Percentiles rank a stretch among this genome's conserved stretches.
Evolutionary conservation across 1,140 invertebrate species (phyloP).

Genomic region (Bombus superbus): DNA sequence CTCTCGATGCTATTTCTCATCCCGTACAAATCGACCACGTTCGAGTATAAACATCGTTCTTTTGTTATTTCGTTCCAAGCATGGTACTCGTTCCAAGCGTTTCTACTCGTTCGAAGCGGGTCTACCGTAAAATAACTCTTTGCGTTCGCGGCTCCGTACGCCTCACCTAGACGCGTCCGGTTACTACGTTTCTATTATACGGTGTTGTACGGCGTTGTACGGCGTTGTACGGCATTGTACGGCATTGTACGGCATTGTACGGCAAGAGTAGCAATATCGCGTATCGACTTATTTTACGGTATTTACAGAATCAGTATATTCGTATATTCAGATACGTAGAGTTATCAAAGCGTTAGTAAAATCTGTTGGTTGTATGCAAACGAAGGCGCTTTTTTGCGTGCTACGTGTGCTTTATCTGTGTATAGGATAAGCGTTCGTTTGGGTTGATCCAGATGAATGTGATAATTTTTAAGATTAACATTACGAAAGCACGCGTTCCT

Average conservation of each 20-base stretch:
- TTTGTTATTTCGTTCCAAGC: conserved; percentile 52
- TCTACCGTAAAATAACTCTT: conserved; percentile 15
- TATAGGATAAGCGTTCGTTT: conserved; percentile 23
- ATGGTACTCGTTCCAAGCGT: conserved; percentile 42
- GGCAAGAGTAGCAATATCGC: too few relatives aligned
- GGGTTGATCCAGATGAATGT: conserved; percentile 11
- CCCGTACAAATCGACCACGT: conserved; percentile 7
- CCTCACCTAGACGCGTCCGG: too few relatives aligned
- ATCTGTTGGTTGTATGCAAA: conserved; percentile 6
- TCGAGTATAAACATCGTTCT: not conserved
- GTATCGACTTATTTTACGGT: not conserved
- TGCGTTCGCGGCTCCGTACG: not conserved
- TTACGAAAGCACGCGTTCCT: conserved; percentile 36
- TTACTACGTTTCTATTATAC: too few relatives aligned
- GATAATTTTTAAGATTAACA: conserved; percentile 31
- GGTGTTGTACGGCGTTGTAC: too few relatives aligned
- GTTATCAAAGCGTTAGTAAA: too few relatives aligned
- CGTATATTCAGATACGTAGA: too few relatives aligned
- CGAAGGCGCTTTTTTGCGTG: conserved; percentile 14
- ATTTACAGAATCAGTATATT: not conserved
- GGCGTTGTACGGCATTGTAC: too few relatives aligned
- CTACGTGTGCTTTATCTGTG: conserved; percentile 2
- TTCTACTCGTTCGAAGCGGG: conserved; percentile 19
- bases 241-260: too few relatives aligned
- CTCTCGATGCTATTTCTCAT: not conserved